Percentiles rank a stretch among this genome's conserved stretches.
phyloP scores from a whole-genome alignment of 2,888 invertebrate species.

The Sceliomorpha sp. region DNA sequence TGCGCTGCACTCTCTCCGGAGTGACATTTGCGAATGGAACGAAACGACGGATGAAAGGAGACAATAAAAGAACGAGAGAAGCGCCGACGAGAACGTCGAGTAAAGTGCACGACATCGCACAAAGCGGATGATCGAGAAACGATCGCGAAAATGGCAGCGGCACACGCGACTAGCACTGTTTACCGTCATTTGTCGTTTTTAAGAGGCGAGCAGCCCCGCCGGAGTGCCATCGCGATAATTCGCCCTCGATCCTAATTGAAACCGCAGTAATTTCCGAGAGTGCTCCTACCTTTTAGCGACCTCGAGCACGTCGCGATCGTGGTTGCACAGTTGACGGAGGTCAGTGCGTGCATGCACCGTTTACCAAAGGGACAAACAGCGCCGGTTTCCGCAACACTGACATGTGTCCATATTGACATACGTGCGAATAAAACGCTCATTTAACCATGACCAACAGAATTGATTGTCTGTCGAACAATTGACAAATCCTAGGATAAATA shows the following conservation, averaged over 20 bases:
- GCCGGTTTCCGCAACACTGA: conserved; percentile 29
- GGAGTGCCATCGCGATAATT: conserved; percentile 65
- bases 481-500: conserved; percentile 34
- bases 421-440: conserved; percentile 51
- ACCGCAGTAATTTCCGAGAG: conserved; percentile 72
- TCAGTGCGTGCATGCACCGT: conserved; percentile 62
- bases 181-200: conserved; percentile 34
- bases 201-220: conserved; percentile 20
- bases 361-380: conserved; percentile 50
- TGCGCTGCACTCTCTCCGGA: conserved; percentile 10
- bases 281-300: conserved; percentile 61
- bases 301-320: conserved; percentile 49
- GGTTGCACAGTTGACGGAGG: conserved; percentile 63
- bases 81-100: conserved; percentile 1
- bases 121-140: conserved; percentile 38
- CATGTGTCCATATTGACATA: conserved; percentile 47
- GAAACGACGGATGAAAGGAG: conserved; percentile 21
- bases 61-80: conserved; percentile 18
- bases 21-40: conserved; percentile 24
- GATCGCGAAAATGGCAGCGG: conserved; percentile 41
- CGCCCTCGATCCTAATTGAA: conserved; percentile 71
- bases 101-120: conserved; percentile 12
- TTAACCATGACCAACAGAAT: conserved; percentile 50
- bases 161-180: conserved; percentile 22
- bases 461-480: conserved; percentile 48